phyloP scores from a whole-genome alignment of 2,113 vertebrate species.

The Nannobrachium achirus region DNA sequence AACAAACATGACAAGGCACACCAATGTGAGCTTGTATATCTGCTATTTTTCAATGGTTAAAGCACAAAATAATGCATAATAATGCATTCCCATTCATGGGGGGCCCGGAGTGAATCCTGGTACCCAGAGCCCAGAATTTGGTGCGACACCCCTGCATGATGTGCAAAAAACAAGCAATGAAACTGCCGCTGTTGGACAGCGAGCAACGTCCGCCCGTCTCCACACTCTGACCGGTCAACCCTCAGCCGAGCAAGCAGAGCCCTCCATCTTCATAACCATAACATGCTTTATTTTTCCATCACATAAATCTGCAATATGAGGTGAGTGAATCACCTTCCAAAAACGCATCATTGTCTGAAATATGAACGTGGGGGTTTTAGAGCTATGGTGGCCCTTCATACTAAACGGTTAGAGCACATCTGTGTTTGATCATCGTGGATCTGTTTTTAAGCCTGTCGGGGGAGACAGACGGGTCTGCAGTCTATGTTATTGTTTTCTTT shows the following conservation, averaged over 20 bases:
- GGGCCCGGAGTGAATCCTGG: no score
- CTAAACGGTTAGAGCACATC: slow-evolving; percentile 57
- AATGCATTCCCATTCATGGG: no score
- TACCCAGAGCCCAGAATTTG: no score
- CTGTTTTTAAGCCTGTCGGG: slow-evolving; percentile 35
- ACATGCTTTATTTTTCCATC: slow-evolving; percentile 62
- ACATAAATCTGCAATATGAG: slow-evolving; percentile 55
- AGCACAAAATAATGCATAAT: no score
- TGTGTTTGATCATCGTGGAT: slow-evolving; percentile 66
- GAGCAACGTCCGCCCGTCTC: slow-evolving; percentile 51
- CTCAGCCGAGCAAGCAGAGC: slow-evolving; percentile 38
- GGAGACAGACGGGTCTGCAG: slow-evolving; percentile 8
- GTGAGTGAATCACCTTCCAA: slow-evolving; percentile 45
- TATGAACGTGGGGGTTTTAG: slow-evolving; percentile 17
- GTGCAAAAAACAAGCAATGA: slow-evolving; percentile 57
- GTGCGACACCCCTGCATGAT: no score
- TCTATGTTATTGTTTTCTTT: slow-evolving; percentile 4
- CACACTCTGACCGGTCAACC: slow-evolving; percentile 36
- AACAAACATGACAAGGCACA: no score
- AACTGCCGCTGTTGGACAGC: slow-evolving; percentile 56
- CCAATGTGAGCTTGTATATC: no score
- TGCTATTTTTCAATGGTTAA: no score
- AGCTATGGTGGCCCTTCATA: slow-evolving; percentile 37
- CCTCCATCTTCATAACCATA: slow-evolving; percentile 48
- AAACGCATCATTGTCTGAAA: slow-evolving; percentile 54